Percentiles rank a stretch among this genome's conserved stretches.
These are phyloP conservation scores for Orgyia antiqua DNA, from an alignment of 2,888 invertebrate genomes.

Conservation along the genomic window DNA sequence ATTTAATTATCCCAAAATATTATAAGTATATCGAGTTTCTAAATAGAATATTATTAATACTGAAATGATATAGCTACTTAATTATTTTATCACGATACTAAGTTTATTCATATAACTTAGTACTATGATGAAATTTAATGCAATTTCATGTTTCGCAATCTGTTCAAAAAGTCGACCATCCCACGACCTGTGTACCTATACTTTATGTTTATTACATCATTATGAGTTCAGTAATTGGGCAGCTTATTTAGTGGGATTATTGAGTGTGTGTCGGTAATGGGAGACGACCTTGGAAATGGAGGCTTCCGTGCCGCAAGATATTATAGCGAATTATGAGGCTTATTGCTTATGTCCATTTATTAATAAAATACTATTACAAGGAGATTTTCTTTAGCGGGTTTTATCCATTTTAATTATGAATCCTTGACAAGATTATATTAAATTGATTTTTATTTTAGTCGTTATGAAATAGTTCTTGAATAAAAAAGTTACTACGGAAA, in stretches of 20 bases:
- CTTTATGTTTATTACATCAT: conserved; percentile 10
- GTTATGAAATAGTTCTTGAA: no score
- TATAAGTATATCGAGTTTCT: background rate
- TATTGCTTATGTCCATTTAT: background rate
- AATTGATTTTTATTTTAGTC: no score
- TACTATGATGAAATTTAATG: conserved; percentile 21
- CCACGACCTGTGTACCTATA: conserved; percentile 22
- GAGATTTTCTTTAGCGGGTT: no score
- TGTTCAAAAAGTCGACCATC: conserved; percentile 20
- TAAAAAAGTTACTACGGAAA: no score
- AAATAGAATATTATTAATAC: background rate
- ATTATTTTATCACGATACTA: conserved; percentile 22
- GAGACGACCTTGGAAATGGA: conserved; percentile 3
- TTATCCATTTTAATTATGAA: no score
- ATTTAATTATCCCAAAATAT: no score
- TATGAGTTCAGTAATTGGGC: conserved; percentile 14
- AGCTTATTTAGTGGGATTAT: conserved; percentile 9
- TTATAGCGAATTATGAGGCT: background rate
- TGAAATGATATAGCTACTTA: conserved; percentile 4
- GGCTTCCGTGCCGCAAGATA: conserved; percentile 4
- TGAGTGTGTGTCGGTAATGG: conserved; percentile 12
- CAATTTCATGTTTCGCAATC: conserved; percentile 25
- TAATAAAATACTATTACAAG: background rate
- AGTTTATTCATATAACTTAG: conserved; percentile 12
- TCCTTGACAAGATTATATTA: no score